These are phyloP conservation scores for Tortrix viridana DNA, from an alignment of 2,888 invertebrate species.

Conservation along the genomic window DNA sequence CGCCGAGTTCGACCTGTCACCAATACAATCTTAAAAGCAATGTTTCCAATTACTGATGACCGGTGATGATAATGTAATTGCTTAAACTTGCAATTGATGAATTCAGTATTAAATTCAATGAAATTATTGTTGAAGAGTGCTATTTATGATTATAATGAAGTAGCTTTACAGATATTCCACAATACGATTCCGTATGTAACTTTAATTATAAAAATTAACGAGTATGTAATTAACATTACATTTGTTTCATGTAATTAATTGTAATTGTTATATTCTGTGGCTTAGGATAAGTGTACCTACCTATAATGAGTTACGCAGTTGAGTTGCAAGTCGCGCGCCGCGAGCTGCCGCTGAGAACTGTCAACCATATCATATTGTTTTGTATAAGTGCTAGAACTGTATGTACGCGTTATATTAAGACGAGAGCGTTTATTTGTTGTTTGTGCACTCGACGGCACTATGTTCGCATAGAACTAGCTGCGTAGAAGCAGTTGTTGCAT, in stretches of 20 bases:
- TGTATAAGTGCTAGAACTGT: conserved; percentile 64
- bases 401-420: conserved; percentile 50
- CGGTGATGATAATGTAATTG: no score
- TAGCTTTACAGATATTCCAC: conserved; percentile 42
- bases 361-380: conserved; percentile 49
- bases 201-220: conserved; percentile 48
- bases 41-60: conserved; percentile 7
- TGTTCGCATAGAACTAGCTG: conserved; percentile 70
- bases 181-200: conserved; percentile 45
- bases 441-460: conserved; percentile 65
- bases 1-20: neutral
- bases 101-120: conserved; percentile 74
- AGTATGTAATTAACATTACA: conserved; percentile 52
- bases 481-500: conserved; percentile 65
- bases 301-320: conserved; percentile 62
- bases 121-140: conserved; percentile 57
- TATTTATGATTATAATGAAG: conserved; percentile 50
- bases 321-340: conserved; percentile 40
- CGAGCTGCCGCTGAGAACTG: conserved; percentile 26
- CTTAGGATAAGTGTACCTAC: conserved; percentile 65
- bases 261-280: conserved; percentile 71
- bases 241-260: conserved; percentile 61
- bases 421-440: conserved; percentile 59
- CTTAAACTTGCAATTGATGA: conserved; percentile 31
- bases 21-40: conserved; percentile 22